Evolutionary conservation across 2,888 invertebrate genomes (phyloP).

Genomic region (Pristionchus mayeri): DNA sequence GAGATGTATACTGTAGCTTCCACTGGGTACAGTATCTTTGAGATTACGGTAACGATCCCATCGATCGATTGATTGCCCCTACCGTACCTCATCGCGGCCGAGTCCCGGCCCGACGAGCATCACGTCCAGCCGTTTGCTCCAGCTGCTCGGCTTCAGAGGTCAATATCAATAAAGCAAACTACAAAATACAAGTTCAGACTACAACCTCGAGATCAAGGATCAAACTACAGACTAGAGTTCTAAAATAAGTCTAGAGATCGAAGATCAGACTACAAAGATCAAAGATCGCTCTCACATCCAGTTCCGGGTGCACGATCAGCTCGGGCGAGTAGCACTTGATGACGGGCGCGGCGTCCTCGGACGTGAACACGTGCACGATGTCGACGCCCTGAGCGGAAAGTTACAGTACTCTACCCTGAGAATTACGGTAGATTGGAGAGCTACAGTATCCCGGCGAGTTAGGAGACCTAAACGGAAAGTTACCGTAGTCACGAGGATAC

Average conservation of each 20-base stretch:
- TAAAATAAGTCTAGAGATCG: too few relatives aligned
- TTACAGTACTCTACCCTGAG: too few relatives aligned
- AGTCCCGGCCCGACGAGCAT: slow-evolving; percentile 93
- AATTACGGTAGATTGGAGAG: too few relatives aligned
- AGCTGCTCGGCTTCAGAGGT: slow-evolving; percentile 80
- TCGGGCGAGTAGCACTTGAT: slow-evolving; percentile 98
- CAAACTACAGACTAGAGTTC: too few relatives aligned
- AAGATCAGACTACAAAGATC: slow-evolving; percentile 20
- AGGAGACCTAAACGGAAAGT: too few relatives aligned
- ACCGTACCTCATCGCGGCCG: slow-evolving; percentile 84
- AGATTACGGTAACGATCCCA: too few relatives aligned
- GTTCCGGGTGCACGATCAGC: slow-evolving; percentile 90
- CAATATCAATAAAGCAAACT: neutral
- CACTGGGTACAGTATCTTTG: too few relatives aligned
- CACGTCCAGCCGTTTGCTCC: slow-evolving; percentile 87
- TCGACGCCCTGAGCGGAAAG: slow-evolving; percentile 81
- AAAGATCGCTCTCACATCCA: slow-evolving; percentile 45
- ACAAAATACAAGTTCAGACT: too few relatives aligned
- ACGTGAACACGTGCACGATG: slow-evolving; percentile 92
- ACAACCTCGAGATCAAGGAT: too few relatives aligned
- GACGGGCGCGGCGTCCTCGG: slow-evolving; percentile 87
- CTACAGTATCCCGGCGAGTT: too few relatives aligned
- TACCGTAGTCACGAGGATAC: too few relatives aligned
- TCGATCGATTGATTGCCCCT: too few relatives aligned
- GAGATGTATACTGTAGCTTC: neutral